Conservation (phyloP, 2,888 invertebrate species). For the Microplitis manilae region DNA sequence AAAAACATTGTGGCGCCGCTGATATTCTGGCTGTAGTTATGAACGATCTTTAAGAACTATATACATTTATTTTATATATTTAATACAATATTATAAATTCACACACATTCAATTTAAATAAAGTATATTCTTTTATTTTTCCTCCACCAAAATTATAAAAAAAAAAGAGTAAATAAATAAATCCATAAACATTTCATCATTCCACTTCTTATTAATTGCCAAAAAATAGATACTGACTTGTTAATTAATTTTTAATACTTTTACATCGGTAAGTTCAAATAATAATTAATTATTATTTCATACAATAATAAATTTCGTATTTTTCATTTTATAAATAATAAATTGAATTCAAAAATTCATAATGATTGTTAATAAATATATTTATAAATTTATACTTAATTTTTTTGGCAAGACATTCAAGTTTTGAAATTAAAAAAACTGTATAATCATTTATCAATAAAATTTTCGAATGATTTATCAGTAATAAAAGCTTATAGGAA, state of each 20-base stretch:
- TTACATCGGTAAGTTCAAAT: background rate
- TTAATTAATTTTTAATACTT: background rate
- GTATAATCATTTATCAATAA: slow-evolving; percentile 64
- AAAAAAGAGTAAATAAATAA: background rate
- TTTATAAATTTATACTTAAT: slow-evolving; percentile 17
- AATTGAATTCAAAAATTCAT: background rate
- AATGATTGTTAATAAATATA: background rate
- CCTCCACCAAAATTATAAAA: background rate
- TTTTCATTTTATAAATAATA: background rate
- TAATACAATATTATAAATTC: background rate
- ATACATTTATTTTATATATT: background rate
- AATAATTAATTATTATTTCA: slow-evolving; percentile 14
- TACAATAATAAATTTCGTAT: background rate
- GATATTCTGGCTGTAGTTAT: slow-evolving; percentile 8
- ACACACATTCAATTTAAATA: background rate
- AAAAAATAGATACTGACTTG: background rate
- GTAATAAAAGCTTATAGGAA: slow-evolving; percentile 67
- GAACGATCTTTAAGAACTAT: slow-evolving; percentile 14
- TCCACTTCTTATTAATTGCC: slow-evolving; percentile 21
- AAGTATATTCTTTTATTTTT: background rate
- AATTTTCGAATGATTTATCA: slow-evolving; percentile 65
- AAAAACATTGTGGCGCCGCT: slow-evolving; percentile 40
- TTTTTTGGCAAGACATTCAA: slow-evolving; percentile 17
- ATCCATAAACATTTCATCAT: background rate
- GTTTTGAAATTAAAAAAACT: background rate